phyloP scores from a whole-genome alignment of 1,140 invertebrate species.

The Sipha flava region DNA sequence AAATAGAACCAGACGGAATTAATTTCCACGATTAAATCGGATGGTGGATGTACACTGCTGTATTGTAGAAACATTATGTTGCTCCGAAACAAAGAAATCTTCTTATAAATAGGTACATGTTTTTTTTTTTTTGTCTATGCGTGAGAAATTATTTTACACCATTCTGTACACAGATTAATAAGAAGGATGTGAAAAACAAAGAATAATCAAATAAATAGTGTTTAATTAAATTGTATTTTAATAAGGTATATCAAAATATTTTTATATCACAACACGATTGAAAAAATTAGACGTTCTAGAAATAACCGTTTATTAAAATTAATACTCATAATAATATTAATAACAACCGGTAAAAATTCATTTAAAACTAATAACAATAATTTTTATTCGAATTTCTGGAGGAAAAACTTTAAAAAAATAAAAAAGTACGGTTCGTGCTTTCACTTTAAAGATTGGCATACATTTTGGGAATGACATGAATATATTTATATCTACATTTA shows the following conservation, averaged over 20 bases:
- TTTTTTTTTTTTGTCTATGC: too few species aligned
- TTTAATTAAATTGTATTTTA: not conserved
- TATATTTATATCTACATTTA: not conserved
- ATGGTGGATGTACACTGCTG: not conserved
- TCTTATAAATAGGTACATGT: not conserved
- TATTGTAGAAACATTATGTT: not conserved
- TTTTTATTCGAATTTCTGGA: not conserved
- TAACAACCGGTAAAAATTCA: too few species aligned
- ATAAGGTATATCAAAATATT: not conserved
- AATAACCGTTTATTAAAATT: not conserved
- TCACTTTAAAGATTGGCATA: not conserved
- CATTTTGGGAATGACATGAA: not conserved
- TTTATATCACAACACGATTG: not conserved
- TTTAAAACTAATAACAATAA: not conserved
- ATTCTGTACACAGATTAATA: not conserved
- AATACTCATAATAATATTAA: not conserved
- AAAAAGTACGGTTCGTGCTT: too few species aligned
- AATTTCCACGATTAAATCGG: not conserved
- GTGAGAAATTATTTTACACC: conserved; percentile 3
- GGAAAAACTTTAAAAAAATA: not conserved
- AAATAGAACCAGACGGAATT: not conserved
- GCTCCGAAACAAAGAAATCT: conserved; percentile 1
- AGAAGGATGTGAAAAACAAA: not conserved
- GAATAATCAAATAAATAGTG: not conserved
- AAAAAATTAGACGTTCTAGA: not conserved